Evolutionary conservation across 2,797 vertebrate species (phyloP), one percentile per base, ranked within the genome.

Genomic region (Delichon dasypus): DNA sequence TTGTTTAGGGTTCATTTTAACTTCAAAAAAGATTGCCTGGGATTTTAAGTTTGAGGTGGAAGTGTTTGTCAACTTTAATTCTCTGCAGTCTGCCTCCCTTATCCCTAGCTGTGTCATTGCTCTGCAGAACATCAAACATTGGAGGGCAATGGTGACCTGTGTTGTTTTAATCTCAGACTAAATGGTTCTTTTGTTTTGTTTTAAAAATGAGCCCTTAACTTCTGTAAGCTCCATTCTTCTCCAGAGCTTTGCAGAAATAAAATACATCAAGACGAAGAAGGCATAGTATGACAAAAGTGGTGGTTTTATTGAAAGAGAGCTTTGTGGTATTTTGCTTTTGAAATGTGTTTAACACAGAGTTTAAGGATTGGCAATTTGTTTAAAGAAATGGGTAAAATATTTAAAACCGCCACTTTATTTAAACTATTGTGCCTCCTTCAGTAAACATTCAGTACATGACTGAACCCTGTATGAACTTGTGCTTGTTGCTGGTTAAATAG

Each of bases 391-490:
- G 97, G 97, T 97, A 98, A 98, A 98, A 98, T 98, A 98, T 98
- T 98, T 98, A 97, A 98, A 98, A 98, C 96, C 78, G 20, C 96
- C 92, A 95, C 97, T 97, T 98, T 97, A 98, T 98, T 98, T 98
- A 98, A 98, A 98, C 98, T 97, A 98, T 98, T 98, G 97, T 98
- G 96, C 96, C 96, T 98, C 97, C 98, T 97, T 98, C 96, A 97
- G 98, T 98, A 98, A 98, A 98, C 98, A 98, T 97, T 98, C 97
- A 97, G 97, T 97, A 97, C 97, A 97, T 97, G 97, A 97, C 71
- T 98, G 98, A 98, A 98, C 98, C 98, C 97, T 98, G 97, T 97
- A 97, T 98, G 98, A 98, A 98, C 98, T 97, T 98, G 96, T 96
- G 97, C 97, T 98, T 97, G 95, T 98, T 97, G 97, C 97, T 97